Evolutionary conservation across 2,888 invertebrate species (phyloP).

Genomic region (Melikaiella ostensackeni): DNA sequence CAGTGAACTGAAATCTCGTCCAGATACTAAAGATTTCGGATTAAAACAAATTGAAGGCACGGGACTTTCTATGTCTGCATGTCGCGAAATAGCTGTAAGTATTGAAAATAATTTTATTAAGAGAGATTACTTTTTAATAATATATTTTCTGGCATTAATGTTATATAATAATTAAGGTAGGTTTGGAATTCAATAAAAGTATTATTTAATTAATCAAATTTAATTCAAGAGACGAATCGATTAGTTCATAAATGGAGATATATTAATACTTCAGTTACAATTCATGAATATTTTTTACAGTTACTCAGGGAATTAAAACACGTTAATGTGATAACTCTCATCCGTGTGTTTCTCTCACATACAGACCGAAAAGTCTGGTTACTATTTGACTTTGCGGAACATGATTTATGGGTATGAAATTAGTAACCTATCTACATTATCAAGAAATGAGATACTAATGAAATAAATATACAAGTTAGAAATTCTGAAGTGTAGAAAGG

Average conservation of each 20-base stretch:
- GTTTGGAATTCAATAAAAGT: too few relatives aligned
- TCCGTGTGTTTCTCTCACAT: slow-evolving; percentile 97
- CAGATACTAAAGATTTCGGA: slow-evolving; percentile 95
- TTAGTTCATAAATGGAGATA: too few relatives aligned
- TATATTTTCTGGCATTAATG: too few relatives aligned
- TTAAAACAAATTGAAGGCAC: slow-evolving; percentile 99
- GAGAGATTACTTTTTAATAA: neutral
- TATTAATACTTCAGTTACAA: neutral
- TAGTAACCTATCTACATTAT: slow-evolving; percentile 13
- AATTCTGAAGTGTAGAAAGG: slow-evolving; percentile 35
- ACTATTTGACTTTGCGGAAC: slow-evolving; percentile 98
- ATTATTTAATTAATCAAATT: too few relatives aligned
- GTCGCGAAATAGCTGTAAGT: slow-evolving; percentile 97
- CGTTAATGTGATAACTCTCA: slow-evolving; percentile 97
- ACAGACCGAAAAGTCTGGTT: slow-evolving; percentile 98
- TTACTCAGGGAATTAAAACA: slow-evolving; percentile 97
- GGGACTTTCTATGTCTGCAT: slow-evolving; percentile 99
- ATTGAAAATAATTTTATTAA: slow-evolving; percentile 15
- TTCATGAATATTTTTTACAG: slow-evolving; percentile 76
- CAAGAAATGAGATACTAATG: slow-evolving; percentile 6
- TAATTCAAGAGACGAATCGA: too few relatives aligned
- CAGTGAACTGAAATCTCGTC: slow-evolving; percentile 76
- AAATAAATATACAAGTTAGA: slow-evolving; percentile 31
- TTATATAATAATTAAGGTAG: too few relatives aligned
- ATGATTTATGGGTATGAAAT: slow-evolving; percentile 92